Evolutionary conservation across 1,140 invertebrate species (phyloP).

Genomic region (Magallana gigas): DNA sequence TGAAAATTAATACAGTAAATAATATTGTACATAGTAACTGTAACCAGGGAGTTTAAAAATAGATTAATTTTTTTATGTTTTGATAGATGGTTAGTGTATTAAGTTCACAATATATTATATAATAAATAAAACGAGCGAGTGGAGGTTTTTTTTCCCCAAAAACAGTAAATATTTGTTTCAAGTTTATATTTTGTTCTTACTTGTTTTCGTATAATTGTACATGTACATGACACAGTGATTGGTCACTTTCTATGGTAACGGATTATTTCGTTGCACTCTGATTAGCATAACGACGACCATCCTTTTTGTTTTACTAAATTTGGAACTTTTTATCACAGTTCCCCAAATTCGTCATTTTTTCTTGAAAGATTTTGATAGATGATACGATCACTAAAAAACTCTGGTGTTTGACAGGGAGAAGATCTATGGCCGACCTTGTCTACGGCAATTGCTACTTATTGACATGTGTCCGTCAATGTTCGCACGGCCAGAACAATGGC

Average conservation of each 20-base stretch:
- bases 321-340: conserved; percentile 29
- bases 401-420: conserved; percentile 32
- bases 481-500: conserved; percentile 24
- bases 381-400: neutral
- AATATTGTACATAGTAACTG: too few species aligned
- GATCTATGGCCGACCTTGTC: conserved; percentile 23
- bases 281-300: neutral
- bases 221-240: neutral
- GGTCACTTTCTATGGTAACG: neutral
- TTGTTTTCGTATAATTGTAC: neutral
- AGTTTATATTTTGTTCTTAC: neutral
- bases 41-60: too few species aligned
- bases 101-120: too few species aligned
- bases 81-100: too few species aligned
- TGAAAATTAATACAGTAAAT: too few species aligned
- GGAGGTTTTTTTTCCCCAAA: neutral
- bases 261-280: conserved; percentile 3
- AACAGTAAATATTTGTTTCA: neutral
- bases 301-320: conserved; percentile 14
- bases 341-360: conserved; percentile 22
- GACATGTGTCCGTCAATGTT: conserved; percentile 33
- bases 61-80: too few species aligned
- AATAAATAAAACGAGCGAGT: too few species aligned
- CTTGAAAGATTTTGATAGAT: conserved; percentile 28
- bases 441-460: conserved; percentile 11